These are phyloP conservation scores for Tetropium fuscum DNA, from an alignment of 2,888 invertebrate genomes.

Conservation along the genomic window DNA sequence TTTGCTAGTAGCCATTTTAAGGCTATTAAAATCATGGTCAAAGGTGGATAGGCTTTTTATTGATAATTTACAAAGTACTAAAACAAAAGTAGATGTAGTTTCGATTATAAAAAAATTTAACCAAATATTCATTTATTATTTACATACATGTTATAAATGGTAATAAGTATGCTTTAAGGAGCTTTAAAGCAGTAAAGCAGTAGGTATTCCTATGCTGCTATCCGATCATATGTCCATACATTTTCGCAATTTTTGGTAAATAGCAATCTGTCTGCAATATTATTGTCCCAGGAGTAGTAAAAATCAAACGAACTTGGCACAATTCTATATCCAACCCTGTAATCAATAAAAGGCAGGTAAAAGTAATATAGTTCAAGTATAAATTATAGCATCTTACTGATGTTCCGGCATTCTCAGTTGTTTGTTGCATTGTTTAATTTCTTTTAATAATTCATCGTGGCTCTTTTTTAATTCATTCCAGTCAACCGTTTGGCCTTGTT, in stretches of 20 bases:
- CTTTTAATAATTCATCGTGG: constrained; percentile 63
- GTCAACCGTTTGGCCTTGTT: constrained; percentile 63
- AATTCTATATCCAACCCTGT: constrained; percentile 66
- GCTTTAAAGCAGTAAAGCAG: no score
- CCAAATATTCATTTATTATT: no score
- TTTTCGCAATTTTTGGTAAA: constrained; percentile 55
- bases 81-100: no score
- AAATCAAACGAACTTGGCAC: constrained; percentile 66
- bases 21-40: no score
- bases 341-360: constrained; percentile 52
- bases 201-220: constrained; percentile 55
- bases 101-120: no score
- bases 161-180: no score
- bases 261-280: constrained; percentile 66
- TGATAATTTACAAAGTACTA: no score
- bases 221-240: constrained; percentile 59
- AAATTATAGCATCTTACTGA: constrained; percentile 62
- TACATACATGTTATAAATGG: no score
- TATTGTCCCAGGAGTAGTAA: constrained; percentile 62
- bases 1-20: no score
- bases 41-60: no score
- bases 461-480: constrained; percentile 65
- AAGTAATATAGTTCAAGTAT: no score
- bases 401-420: constrained; percentile 65
- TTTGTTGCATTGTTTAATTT: constrained; percentile 53